These are phyloP conservation scores for Cylloceria caligata DNA, from an alignment of 2,888 invertebrate genomes.

Conservation along the genomic window DNA sequence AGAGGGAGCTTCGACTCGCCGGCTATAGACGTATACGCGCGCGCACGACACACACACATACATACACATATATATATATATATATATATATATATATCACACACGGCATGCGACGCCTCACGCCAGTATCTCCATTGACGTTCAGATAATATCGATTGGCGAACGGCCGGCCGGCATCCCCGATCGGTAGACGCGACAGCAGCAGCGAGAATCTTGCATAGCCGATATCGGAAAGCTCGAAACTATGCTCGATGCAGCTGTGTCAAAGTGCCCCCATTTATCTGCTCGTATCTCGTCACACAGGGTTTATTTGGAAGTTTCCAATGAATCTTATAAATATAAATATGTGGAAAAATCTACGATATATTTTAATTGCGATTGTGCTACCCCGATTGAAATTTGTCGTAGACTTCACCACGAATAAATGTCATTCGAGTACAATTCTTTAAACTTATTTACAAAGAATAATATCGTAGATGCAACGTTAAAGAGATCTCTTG, in stretches of 20 bases:
- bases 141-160: conserved; percentile 64
- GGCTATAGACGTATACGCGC: conserved; percentile 28
- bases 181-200: conserved; percentile 61
- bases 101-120: conserved; percentile 21
- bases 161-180: conserved; percentile 64
- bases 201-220: conserved; percentile 52
- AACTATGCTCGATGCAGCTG: background rate
- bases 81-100: conserved; percentile 7
- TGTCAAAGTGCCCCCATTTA: background rate
- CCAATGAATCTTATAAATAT: too few species aligned
- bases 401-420: too few species aligned
- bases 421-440: too few species aligned
- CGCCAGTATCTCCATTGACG: conserved; percentile 50
- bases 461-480: too few species aligned
- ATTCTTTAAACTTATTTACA: too few species aligned
- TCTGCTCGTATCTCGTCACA: too few species aligned
- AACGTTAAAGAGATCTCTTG: background rate
- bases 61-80: conserved; percentile 6
- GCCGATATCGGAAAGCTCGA: conserved; percentile 2
- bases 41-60: too few species aligned
- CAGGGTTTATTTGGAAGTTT: too few species aligned
- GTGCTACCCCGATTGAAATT: too few species aligned
- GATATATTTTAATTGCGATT: too few species aligned
- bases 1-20: conserved; percentile 67
- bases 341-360: too few species aligned